Base-by-base conservation (phyloP, 53 echinoderm and acorn worm species). In the Luidia sarsii region DNA sequence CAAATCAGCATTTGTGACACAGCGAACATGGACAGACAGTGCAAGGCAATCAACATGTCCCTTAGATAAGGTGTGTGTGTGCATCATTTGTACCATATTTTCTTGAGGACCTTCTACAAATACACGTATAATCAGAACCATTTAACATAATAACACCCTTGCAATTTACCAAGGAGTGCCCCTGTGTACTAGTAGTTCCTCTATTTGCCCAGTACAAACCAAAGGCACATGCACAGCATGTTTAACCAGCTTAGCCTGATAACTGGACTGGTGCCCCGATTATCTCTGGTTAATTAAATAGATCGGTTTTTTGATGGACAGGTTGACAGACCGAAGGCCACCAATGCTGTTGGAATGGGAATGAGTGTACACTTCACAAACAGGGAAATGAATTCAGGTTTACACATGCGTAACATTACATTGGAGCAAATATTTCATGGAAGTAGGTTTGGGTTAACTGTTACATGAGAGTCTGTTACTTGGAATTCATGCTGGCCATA, bases 261-360 rank as follows among this genome's bases (percentile, higher is more conserved):
- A 67, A 67, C 67, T 46, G 48, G 48, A 43, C 27, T 46, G 43
- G 25, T 67, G 67, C 39, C 67, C 24, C 9, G 45, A 43, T 67
- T 67, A 39, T 67, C 41, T 43, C 41, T 67, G 36, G 67, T 48
- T 67, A 67, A 67, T 67, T 67, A 67, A 67, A 67, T 67, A 67
- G 67, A 67, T 67, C 67, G 46, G n/a, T n/a, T 48, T 25, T 15
- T 43, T 67, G 67, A 67, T 67, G 43, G 67, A 67, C 67, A 45
- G 67, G 4, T 67, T 67, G 67, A 37, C 67, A 67, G 67, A 67
- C 1, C 51, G 13, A 51, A 51, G 51, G 51, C 51, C 51, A 51
- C 51, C 51, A 51, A 18, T 19, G 4, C 51, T 13, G 21, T n/a
- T n/a, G n/a, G n/a, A n/a, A n/a, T n/a, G n/a, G n/a, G n/a, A n/a